A percentile compares a stretch with the other conserved stretches of the same genome.
These are phyloP conservation scores for Diplolepis rosae DNA, from an alignment of 2,888 invertebrate species.

Conservation along the genomic window DNA sequence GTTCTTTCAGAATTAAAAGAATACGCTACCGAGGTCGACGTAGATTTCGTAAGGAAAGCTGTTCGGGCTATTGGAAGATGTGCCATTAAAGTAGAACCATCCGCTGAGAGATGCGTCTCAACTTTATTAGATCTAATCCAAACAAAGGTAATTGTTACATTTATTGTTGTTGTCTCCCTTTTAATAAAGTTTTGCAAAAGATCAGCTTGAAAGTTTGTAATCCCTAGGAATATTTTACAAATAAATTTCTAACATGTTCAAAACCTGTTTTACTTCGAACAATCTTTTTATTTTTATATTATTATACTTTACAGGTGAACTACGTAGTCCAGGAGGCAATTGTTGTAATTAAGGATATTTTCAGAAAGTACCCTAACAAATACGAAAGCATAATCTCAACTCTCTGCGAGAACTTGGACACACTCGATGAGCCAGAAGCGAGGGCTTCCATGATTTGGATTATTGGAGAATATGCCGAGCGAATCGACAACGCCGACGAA, in stretches of 20 bases:
- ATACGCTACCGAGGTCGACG: slow-evolving; percentile 99
- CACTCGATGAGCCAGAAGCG: slow-evolving; percentile 98
- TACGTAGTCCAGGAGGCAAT: slow-evolving; percentile 99
- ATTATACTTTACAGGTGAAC: slow-evolving; percentile 79
- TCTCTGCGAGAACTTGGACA: slow-evolving; percentile 98
- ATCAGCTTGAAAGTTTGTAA: too few species aligned
- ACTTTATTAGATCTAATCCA: slow-evolving; percentile 98
- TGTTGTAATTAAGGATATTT: slow-evolving; percentile 98
- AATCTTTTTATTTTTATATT: neutral
- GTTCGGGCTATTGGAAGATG: slow-evolving; percentile 98
- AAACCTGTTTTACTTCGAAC: neutral
- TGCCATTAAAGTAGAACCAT: slow-evolving; percentile 98
- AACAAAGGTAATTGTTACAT: slow-evolving; percentile 96
- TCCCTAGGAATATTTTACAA: neutral
- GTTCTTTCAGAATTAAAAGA: slow-evolving; percentile 98
- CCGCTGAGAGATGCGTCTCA: slow-evolving; percentile 98
- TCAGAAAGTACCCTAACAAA: slow-evolving; percentile 98
- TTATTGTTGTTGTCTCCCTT: too few species aligned
- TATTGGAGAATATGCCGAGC: slow-evolving; percentile 98
- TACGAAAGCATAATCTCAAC: slow-evolving; percentile 99
- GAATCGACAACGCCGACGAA: slow-evolving; percentile 99
- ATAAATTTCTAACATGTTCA: neutral
- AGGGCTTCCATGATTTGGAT: slow-evolving; percentile 98
- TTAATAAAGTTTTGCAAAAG: too few species aligned
- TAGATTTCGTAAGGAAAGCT: slow-evolving; percentile 99